Evolutionary conservation across 2,113 vertebrate species (phyloP).

Genomic region (Xenus cinereus): DNA sequence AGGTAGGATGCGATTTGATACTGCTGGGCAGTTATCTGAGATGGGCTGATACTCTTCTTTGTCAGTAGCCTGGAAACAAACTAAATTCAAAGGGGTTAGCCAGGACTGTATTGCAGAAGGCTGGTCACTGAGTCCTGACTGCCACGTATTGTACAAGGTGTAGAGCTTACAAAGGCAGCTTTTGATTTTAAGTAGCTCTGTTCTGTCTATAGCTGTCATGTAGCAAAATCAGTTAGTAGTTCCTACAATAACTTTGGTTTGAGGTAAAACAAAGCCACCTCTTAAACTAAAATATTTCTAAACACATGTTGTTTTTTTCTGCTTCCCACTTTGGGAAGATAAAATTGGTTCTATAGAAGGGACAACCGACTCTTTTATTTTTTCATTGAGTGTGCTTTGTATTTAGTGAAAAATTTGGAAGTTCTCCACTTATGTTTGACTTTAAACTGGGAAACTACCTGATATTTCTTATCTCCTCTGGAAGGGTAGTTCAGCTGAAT

Average conservation of each 20-base stretch:
- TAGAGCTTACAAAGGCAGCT: neutral
- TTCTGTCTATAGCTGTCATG: neutral
- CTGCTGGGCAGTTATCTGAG: neutral
- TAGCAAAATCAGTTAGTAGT: neutral
- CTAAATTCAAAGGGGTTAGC: neutral
- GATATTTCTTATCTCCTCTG: neutral
- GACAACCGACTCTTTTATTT: neutral
- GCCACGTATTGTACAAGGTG: neutral
- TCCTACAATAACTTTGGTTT: neutral
- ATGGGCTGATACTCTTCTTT: neutral
- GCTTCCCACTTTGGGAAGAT: neutral
- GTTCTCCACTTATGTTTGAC: neutral
- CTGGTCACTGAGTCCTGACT: neutral
- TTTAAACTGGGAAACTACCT: neutral
- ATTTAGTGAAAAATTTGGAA: neutral
- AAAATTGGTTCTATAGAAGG: neutral
- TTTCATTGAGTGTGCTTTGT: neutral
- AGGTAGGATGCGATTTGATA: neutral
- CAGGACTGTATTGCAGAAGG: neutral
- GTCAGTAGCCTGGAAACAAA: neutral
- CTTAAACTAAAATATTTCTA: neutral
- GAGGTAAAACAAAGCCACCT: neutral
- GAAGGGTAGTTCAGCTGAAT: neutral
- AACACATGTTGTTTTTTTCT: neutral
- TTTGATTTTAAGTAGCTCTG: neutral